Conservation (phyloP, 2,888 invertebrate species). For the Anoncus sp. region DNA sequence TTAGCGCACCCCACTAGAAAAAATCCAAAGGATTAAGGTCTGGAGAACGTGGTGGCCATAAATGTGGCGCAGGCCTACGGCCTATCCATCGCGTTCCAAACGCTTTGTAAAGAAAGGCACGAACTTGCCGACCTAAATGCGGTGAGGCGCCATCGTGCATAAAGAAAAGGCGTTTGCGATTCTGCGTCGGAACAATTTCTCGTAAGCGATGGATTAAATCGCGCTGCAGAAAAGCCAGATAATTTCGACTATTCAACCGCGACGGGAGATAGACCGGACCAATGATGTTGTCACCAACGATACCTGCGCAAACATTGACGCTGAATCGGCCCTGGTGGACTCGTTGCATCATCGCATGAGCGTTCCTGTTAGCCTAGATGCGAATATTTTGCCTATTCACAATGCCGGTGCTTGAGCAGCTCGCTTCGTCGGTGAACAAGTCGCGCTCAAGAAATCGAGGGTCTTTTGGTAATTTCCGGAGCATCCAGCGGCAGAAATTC, state of each 20-base stretch:
- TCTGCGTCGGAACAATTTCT: conserved; percentile 50
- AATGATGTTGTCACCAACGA: conserved; percentile 55
- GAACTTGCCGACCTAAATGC: conserved; percentile 72
- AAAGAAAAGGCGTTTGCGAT: conserved; percentile 32
- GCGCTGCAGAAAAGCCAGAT: conserved; percentile 56
- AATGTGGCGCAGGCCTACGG: too few species aligned
- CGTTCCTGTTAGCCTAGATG: conserved; percentile 58
- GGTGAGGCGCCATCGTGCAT: conserved; percentile 67
- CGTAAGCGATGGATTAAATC: conserved; percentile 43
- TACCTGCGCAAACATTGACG: conserved; percentile 65
- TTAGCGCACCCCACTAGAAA: conserved; percentile 51
- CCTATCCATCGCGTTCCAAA: conserved; percentile 68
- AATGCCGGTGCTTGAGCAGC: conserved; percentile 59
- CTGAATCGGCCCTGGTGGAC: conserved; percentile 60
- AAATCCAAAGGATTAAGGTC: conserved; percentile 66
- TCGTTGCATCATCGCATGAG: conserved; percentile 56
- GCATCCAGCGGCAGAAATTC: conserved; percentile 52
- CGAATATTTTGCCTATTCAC: conserved; percentile 59
- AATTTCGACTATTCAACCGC: conserved; percentile 55
- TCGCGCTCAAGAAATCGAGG: conserved; percentile 24
- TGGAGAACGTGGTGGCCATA: too few species aligned
- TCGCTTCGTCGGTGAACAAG: conserved; percentile 49
- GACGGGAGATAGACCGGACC: conserved; percentile 59
- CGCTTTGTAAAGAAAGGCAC: conserved; percentile 60
- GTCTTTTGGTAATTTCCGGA: conserved; percentile 36